phyloP scores from a whole-genome alignment of 2,888 invertebrate genomes.

The Carterocephalus palaemon region DNA sequence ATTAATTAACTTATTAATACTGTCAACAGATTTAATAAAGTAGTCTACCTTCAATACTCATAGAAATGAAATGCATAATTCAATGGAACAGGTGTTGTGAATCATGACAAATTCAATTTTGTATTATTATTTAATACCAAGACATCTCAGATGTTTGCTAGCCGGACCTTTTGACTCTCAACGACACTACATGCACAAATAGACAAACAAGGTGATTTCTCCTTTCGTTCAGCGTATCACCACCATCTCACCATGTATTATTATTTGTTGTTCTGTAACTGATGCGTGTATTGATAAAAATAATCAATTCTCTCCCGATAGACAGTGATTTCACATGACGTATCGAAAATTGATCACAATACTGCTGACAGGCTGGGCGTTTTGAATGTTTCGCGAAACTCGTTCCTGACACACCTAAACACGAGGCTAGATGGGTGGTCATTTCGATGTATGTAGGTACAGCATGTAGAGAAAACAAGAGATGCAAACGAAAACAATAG shows the following conservation, averaged over 20 bases:
- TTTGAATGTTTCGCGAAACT: no score
- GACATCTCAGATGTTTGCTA: neutral
- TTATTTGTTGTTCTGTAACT: slow-evolving; percentile 22
- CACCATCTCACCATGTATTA: slow-evolving; percentile 11
- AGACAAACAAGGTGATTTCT: slow-evolving; percentile 21
- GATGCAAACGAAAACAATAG: no score
- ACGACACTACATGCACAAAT: slow-evolving; percentile 13
- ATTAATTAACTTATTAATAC: no score
- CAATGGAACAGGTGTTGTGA: neutral
- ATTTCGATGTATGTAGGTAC: no score
- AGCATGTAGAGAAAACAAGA: no score
- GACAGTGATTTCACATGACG: slow-evolving; percentile 37
- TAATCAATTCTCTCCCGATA: slow-evolving; percentile 37
- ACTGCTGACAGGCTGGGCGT: slow-evolving; percentile 1
- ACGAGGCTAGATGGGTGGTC: no score
- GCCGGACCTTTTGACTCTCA: slow-evolving; percentile 13
- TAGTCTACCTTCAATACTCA: no score
- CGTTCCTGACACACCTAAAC: no score
- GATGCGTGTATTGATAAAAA: slow-evolving; percentile 35
- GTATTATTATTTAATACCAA: no score
- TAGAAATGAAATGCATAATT: no score
- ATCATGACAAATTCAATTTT: neutral
- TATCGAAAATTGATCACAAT: slow-evolving; percentile 38
- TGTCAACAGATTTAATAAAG: no score
- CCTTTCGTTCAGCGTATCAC: slow-evolving; percentile 16